Conservation (phyloP, 2,113 vertebrate species). For the Clarias batrachus region DNA sequence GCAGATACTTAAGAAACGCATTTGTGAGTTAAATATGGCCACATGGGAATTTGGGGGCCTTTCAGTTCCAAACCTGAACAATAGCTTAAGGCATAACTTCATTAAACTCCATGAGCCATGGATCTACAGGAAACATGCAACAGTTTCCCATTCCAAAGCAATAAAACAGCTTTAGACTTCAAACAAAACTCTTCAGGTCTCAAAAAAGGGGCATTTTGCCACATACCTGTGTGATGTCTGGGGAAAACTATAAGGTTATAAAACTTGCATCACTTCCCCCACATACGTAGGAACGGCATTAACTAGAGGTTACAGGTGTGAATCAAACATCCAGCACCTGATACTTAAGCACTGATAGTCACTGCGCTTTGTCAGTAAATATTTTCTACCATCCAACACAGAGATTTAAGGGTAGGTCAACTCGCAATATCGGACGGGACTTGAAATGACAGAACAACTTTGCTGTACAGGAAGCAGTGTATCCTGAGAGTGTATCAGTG, state of each 20-base stretch:
- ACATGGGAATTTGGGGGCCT: constrained; percentile 23
- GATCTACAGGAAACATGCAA: constrained; percentile 31
- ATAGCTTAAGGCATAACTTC: constrained; percentile 29
- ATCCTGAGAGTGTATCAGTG: not conserved
- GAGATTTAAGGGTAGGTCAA: constrained; percentile 19
- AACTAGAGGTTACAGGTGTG: constrained; percentile 62
- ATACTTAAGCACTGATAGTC: constrained; percentile 64
- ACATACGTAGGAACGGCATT: constrained; percentile 59
- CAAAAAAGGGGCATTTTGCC: constrained; percentile 59
- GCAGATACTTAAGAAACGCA: constrained; percentile 27
- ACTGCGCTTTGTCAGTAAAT: constrained; percentile 21
- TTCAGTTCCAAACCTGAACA: constrained; percentile 27
- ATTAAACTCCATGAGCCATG: constrained; percentile 35
- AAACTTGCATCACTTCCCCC: constrained; percentile 61
- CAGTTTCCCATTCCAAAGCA: constrained; percentile 30
- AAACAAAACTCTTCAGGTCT: constrained; percentile 54
- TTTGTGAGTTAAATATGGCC: constrained; percentile 22
- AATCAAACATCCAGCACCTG: constrained; percentile 66
- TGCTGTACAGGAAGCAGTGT: not conserved
- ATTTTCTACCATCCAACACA: constrained; percentile 23
- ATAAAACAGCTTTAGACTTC: constrained; percentile 47
- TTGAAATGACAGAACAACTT: not conserved
- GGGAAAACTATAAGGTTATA: constrained; percentile 65
- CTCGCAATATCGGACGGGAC: constrained; percentile 7
- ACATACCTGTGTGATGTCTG: constrained; percentile 60